phyloP scores from a whole-genome alignment of 2,113 vertebrate species.

The Tragelaphus imberbis region DNA sequence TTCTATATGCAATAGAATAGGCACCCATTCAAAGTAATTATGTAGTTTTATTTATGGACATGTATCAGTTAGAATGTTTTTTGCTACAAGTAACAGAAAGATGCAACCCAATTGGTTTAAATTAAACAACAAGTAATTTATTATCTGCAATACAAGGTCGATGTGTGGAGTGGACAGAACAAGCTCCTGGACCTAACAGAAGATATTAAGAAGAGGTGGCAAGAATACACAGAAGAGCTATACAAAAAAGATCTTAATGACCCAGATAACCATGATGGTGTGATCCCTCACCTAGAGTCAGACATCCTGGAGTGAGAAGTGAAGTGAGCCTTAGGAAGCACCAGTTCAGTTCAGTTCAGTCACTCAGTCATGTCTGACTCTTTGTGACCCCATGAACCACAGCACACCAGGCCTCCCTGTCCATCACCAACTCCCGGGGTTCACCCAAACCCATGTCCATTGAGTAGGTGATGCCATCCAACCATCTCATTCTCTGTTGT shows the following conservation, averaged over 20 bases:
- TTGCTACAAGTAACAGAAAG: background rate
- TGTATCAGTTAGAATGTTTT: background rate
- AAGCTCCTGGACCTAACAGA: background rate
- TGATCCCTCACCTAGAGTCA: background rate
- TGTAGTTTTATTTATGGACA: background rate
- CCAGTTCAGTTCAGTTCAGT: too few species aligned
- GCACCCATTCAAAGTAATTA: background rate
- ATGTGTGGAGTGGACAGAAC: background rate
- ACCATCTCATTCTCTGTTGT: too few species aligned
- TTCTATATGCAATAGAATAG: background rate
- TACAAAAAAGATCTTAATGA: background rate
- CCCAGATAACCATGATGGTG: background rate
- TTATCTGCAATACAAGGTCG: background rate
- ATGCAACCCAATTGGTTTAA: background rate
- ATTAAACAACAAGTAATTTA: background rate
- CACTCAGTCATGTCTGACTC: rapidly evolving
- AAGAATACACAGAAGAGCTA: background rate
- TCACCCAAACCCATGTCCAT: too few species aligned
- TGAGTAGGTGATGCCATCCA: too few species aligned
- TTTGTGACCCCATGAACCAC: too few species aligned
- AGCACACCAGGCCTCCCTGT: too few species aligned
- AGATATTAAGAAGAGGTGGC: background rate
- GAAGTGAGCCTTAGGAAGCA: background rate
- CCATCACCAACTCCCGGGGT: too few species aligned
- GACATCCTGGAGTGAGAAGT: background rate